Evolutionary conservation across 2,113 vertebrate species (phyloP), one percentile per base, ranked within the genome.

Genomic region (Heterochromis multidens): DNA sequence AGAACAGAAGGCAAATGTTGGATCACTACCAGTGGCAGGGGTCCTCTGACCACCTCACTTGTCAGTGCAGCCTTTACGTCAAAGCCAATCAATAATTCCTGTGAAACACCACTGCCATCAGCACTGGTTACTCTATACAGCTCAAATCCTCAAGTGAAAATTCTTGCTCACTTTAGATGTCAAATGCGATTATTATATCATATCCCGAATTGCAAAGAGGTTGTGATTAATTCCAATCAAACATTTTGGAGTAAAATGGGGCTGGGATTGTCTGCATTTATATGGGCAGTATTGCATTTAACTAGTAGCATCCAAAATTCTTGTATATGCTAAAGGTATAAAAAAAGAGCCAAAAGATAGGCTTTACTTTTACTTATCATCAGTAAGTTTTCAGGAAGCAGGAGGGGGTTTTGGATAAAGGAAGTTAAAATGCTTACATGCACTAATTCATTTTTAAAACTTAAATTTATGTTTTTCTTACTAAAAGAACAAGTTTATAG

Each of bases 41-140:
- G 83, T 80, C 70, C 58, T 59, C 79, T 46, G 43, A 77, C 74
- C 77, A 67, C 49, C 67, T 74, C 78, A 57, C 74, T 86, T 88
- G 84, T 93, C 76, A 78, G 29, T 59, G n/a, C 8, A 52, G 52
- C 84, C 84, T 82, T 89, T 89, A 85, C 91, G 82, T 88, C 78
- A 80, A 88, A 83, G 58, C 33, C 14, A 58, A 62, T 91, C 84
- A 84, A 67, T 92, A 65, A 52, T 16, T 67, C 56, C 54, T 78
- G 76, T 46, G 72, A 79, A 76, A 67, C 77, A 80, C 37, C 33
- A 35, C 54, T 54, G 59, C 57, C n/a, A 31, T 40, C 16, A 27
- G 82, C 56, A 82, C 77, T 74, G 52, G 81, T 87, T 82, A 29
- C 10, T 29, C 4, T 23, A 16, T 54, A 46, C 16, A 49, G 35